A percentile compares a stretch with the other conserved stretches of the same genome.
Evolutionary conservation across 2,113 vertebrate genomes (phyloP).

Genomic region (Mormyrus iriodes): DNA sequence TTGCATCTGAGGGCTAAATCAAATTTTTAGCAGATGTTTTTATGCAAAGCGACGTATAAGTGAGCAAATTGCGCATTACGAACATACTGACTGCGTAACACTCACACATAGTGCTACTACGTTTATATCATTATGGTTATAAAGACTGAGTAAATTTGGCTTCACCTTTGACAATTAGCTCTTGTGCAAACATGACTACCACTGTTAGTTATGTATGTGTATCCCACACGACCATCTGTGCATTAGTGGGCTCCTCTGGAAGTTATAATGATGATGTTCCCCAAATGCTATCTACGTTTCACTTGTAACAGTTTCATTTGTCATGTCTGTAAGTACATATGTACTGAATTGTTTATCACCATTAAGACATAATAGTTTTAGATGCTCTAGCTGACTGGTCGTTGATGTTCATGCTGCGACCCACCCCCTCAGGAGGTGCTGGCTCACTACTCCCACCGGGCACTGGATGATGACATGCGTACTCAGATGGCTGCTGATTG

Average conservation of each 20-base stretch:
- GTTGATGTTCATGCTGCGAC: neutral
- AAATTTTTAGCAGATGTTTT: neutral
- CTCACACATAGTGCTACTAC: neutral
- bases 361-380: neutral
- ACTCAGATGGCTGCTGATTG: conserved; percentile 95
- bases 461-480: conserved; percentile 90
- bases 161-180: neutral
- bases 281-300: neutral
- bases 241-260: neutral
- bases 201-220: neutral
- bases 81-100: neutral
- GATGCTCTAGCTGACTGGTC: neutral
- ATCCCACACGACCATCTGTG: neutral
- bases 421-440: conserved; percentile 76
- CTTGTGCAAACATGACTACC: neutral
- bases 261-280: neutral
- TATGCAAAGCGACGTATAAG: neutral
- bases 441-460: conserved; percentile 95
- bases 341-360: neutral
- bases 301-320: neutral
- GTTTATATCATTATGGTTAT: neutral
- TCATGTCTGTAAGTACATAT: neutral
- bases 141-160: neutral
- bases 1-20: neutral
- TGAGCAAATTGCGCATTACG: neutral